phyloP scores from a whole-genome alignment of 2,797 vertebrate genomes.

The Echeneis naucrates region DNA sequence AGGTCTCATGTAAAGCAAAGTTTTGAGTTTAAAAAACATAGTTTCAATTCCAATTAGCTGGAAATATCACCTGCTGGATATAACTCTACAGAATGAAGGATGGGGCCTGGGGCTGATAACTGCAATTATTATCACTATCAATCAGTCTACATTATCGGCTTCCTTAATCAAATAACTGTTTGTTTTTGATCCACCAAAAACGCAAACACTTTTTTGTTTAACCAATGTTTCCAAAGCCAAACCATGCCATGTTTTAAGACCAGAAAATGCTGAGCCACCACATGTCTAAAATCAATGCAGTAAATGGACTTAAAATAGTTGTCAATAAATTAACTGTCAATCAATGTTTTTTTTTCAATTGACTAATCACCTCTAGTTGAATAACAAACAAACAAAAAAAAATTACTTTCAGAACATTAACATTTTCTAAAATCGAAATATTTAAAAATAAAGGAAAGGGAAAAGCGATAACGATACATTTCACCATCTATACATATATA shows the following conservation, averaged over 20 bases:
- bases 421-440: neutral
- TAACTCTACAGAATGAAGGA: neutral
- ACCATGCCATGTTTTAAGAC: neutral
- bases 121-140: neutral
- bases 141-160: neutral
- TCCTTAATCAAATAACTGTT: neutral
- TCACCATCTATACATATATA: neutral
- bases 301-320: neutral
- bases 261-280: neutral
- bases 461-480: neutral
- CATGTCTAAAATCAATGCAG: neutral
- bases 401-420: neutral
- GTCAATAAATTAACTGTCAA: neutral
- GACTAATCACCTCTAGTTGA: neutral
- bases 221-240: neutral
- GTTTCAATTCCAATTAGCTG: conserved; percentile 16
- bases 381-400: neutral
- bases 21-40: neutral
- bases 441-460: neutral
- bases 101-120: neutral
- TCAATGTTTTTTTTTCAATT: neutral
- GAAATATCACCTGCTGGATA: neutral
- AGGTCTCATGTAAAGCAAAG: neutral
- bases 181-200: neutral
- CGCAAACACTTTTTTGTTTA: neutral